Conservation (phyloP, 2,797 vertebrate species). For the Phrynocephalus guinanensis region DNA sequence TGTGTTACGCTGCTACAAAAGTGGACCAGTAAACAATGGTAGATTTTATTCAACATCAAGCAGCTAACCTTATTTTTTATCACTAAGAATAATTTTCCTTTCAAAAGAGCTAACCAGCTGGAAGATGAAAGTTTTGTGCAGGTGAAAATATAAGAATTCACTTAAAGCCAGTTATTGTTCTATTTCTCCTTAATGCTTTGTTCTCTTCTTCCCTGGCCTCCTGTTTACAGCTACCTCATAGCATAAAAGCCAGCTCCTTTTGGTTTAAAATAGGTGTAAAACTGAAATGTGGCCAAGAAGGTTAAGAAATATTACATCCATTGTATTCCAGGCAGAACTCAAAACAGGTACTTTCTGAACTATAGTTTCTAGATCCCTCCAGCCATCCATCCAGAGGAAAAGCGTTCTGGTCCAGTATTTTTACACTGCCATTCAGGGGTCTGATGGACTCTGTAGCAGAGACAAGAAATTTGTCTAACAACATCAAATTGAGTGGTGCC, state of each 20-base stretch:
- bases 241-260: background rate
- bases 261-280: background rate
- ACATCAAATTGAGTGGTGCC: too few relatives aligned
- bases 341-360: too few relatives aligned
- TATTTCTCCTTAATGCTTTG: background rate
- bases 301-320: too few relatives aligned
- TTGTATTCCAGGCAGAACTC: too few relatives aligned
- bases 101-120: background rate
- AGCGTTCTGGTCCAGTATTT: too few relatives aligned
- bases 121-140: background rate
- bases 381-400: too few relatives aligned
- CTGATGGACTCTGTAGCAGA: too few relatives aligned
- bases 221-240: background rate
- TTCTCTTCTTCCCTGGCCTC: background rate
- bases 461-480: too few relatives aligned
- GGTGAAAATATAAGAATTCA: background rate
- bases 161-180: background rate
- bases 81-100: constrained; percentile 33
- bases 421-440: too few relatives aligned
- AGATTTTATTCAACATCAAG: constrained; percentile 52
- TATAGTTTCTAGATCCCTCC: too few relatives aligned
- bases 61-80: constrained; percentile 41
- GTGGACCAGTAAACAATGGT: constrained; percentile 25
- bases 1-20: background rate
- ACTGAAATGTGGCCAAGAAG: background rate